Evolutionary conservation across 1,140 invertebrate species (phyloP).

Genomic region (Polypedilum vanderplanki): DNA sequence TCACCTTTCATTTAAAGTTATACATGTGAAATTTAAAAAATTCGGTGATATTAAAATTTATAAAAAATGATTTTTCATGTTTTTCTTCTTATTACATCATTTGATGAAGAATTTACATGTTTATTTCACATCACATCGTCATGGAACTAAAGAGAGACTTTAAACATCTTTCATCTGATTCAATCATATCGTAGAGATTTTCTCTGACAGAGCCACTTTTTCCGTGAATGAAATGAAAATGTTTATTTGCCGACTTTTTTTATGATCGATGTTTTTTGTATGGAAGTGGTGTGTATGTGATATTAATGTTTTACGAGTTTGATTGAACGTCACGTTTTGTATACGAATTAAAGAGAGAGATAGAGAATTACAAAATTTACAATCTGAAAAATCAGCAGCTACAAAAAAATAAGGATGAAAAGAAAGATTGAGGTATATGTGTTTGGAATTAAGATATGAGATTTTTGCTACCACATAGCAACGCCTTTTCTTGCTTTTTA

Average conservation of each 20-base stretch:
- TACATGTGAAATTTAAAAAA: no score
- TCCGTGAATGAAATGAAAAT: background rate
- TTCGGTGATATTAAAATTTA: no score
- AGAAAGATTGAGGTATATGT: no score
- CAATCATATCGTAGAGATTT: background rate
- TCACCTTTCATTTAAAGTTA: no score
- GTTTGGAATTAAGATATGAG: no score
- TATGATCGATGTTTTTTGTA: background rate
- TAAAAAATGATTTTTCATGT: no score
- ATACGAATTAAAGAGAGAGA: background rate
- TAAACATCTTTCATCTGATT: background rate
- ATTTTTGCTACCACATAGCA: no score
- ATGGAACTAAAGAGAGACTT: background rate
- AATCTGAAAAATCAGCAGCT: no score
- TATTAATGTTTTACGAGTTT: background rate
- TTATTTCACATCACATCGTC: background rate
- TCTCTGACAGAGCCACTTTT: background rate
- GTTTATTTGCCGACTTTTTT: background rate
- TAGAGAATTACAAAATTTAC: background rate
- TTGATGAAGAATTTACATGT: background rate
- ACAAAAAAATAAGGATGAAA: no score
- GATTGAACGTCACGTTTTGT: constrained; percentile 2
- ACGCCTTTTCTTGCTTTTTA: no score
- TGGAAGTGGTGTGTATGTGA: background rate
- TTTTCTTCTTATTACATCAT: no score